These are phyloP conservation scores for Spea bombifrons DNA, from an alignment of 2,113 vertebrate genomes.

Conservation along the genomic window DNA sequence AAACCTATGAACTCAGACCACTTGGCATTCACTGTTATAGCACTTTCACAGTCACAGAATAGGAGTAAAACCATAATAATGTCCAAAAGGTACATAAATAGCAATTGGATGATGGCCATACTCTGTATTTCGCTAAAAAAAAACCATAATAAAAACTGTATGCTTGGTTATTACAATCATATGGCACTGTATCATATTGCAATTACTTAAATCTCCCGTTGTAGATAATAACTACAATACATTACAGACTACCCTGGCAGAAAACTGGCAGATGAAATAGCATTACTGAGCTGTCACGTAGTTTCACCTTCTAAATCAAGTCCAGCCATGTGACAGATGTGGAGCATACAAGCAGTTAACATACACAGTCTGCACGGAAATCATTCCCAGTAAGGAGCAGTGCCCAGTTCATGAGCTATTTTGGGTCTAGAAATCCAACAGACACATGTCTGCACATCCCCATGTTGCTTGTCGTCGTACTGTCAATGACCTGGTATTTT, in stretches of 20 bases:
- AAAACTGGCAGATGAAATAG: neutral
- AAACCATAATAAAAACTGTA: neutral
- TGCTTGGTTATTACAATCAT: constrained; percentile 9
- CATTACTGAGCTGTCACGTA: neutral
- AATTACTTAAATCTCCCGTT: constrained; percentile 20
- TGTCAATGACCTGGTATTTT: constrained; percentile 34
- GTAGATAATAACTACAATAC: constrained; percentile 2
- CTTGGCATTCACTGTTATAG: neutral
- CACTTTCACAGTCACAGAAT: neutral
- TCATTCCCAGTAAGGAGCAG: constrained; percentile 7
- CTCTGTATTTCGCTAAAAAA: neutral
- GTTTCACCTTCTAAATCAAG: neutral
- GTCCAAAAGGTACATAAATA: neutral
- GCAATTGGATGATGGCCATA: neutral
- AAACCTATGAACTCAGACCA: too few species aligned
- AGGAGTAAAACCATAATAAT: neutral
- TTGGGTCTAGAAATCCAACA: constrained; percentile 23
- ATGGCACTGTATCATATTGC: neutral
- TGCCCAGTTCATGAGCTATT: constrained; percentile 15
- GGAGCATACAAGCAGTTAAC: neutral
- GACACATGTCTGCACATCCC: constrained; percentile 26
- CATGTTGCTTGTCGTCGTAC: constrained; percentile 27
- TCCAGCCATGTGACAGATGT: neutral
- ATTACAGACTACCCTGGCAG: neutral
- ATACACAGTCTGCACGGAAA: neutral